These are phyloP conservation scores for Nibea coibor DNA, from an alignment of 2,113 vertebrate species.

Conservation along the genomic window DNA sequence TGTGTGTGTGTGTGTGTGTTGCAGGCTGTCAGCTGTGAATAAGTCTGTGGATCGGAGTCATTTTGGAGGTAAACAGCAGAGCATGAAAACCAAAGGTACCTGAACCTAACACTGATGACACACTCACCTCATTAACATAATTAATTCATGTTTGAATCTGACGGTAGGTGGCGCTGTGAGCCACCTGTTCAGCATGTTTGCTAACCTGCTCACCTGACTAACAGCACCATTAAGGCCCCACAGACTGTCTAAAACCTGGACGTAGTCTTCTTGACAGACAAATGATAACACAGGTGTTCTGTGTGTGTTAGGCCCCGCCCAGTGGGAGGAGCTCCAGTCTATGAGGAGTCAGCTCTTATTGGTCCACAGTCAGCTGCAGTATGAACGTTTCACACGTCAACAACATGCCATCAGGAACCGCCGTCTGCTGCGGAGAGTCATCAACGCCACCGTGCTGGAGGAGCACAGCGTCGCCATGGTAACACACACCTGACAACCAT, in stretches of 20 bases:
- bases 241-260: no score
- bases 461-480: conserved; percentile 95
- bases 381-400: conserved; percentile 94
- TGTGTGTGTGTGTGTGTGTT: conserved; percentile 12
- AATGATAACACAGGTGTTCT: not conserved
- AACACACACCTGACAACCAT: conserved; percentile 46
- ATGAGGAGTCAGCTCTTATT: conserved; percentile 91
- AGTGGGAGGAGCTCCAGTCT: conserved; percentile 90
- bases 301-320: conserved; percentile 84
- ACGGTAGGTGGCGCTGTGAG: no score
- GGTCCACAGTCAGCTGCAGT: conserved; percentile 93
- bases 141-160: no score
- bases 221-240: no score
- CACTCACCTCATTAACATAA: not conserved
- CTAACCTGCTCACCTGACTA: no score
- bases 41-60: conserved; percentile 92
- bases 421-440: conserved; percentile 90
- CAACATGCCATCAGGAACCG: conserved; percentile 95
- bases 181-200: no score
- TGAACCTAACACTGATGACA: conserved; percentile 42
- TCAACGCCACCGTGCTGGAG: conserved; percentile 90
- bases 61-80: conserved; percentile 92
- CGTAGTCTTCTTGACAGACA: no score
- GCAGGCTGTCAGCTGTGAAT: conserved; percentile 89
- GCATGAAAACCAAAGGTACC: conserved; percentile 82